A percentile compares a stretch with the other conserved stretches of the same genome.
These are phyloP conservation scores for Polyergus mexicanus DNA, from an alignment of 1,140 invertebrate genomes.

Conservation along the genomic window DNA sequence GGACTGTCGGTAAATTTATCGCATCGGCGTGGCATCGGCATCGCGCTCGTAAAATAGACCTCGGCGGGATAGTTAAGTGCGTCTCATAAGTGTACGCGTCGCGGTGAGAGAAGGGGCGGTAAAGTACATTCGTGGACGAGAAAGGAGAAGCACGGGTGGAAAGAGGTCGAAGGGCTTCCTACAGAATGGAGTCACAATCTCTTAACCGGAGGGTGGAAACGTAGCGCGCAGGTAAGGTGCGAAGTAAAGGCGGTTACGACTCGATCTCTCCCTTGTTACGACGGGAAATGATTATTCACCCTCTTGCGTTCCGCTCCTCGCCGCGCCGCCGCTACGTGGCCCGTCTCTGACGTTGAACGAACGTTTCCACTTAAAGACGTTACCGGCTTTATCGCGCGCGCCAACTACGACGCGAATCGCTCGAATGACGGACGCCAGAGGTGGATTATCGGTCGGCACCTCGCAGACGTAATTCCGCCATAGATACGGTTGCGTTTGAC, in stretches of 20 bases:
- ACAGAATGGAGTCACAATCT: slow-evolving; percentile 61
- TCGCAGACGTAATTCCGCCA: slow-evolving; percentile 68
- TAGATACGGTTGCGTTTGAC: slow-evolving; percentile 61
- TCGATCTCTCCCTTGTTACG: slow-evolving; percentile 80
- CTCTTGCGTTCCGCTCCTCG: slow-evolving; percentile 58
- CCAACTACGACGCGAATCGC: slow-evolving; percentile 60
- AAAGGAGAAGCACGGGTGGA: not conserved
- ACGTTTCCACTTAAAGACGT: slow-evolving; percentile 80
- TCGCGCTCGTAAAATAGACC: slow-evolving; percentile 48
- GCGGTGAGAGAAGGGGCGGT: not conserved
- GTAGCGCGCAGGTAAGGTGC: slow-evolving; percentile 65
- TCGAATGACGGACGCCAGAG: slow-evolving; percentile 65
- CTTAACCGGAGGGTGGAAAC: slow-evolving; percentile 65
- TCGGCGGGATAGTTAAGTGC: slow-evolving; percentile 45
- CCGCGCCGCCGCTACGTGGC: slow-evolving; percentile 61
- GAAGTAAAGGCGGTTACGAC: slow-evolving; percentile 78
- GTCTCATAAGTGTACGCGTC: slow-evolving; percentile 48
- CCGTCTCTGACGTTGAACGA: slow-evolving; percentile 80
- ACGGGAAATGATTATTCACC: slow-evolving; percentile 83
- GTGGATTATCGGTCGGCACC: slow-evolving; percentile 73
- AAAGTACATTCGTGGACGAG: not conserved
- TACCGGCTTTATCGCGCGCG: slow-evolving; percentile 75
- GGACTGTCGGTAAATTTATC: slow-evolving; percentile 48
- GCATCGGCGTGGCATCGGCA: slow-evolving; percentile 40
- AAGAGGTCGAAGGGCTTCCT: slow-evolving; percentile 34